Conservation (phyloP, 2,113 vertebrate species). For the Amia ocellicauda region DNA sequence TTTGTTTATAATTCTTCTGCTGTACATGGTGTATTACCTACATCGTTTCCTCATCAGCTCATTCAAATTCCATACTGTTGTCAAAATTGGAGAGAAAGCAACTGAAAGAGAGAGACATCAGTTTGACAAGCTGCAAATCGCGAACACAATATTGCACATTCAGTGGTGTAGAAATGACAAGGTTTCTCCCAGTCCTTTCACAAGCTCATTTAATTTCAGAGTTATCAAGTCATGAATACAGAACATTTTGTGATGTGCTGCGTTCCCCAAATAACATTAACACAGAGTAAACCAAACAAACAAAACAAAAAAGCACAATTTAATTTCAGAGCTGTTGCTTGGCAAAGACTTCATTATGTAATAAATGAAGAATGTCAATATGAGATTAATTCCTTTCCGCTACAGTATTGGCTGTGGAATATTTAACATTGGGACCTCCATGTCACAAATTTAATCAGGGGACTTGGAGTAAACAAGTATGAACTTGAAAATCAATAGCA, state of each 20-base stretch:
- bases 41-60: no score
- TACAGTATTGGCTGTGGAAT: conserved; percentile 3
- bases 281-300: background rate
- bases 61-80: no score
- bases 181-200: no score
- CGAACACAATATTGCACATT: no score
- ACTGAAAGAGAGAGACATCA: no score
- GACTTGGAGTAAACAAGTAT: background rate
- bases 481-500: conserved; percentile 3
- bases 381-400: conserved; percentile 1
- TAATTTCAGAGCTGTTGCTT: background rate
- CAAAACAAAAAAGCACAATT: background rate
- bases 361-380: background rate
- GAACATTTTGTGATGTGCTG: background rate
- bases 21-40: no score
- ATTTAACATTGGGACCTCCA: background rate
- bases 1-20: no score
- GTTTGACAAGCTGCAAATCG: no score
- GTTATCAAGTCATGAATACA: no score
- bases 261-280: background rate
- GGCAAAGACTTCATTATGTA: conserved; percentile 5
- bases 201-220: no score
- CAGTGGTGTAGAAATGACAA: no score
- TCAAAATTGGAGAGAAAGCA: no score
- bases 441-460: conserved; percentile 14